A percentile compares a stretch with the other conserved stretches of the same genome.
Conservation (phyloP, 1,140 invertebrate genomes). For the Drosophila kohkoa region DNA sequence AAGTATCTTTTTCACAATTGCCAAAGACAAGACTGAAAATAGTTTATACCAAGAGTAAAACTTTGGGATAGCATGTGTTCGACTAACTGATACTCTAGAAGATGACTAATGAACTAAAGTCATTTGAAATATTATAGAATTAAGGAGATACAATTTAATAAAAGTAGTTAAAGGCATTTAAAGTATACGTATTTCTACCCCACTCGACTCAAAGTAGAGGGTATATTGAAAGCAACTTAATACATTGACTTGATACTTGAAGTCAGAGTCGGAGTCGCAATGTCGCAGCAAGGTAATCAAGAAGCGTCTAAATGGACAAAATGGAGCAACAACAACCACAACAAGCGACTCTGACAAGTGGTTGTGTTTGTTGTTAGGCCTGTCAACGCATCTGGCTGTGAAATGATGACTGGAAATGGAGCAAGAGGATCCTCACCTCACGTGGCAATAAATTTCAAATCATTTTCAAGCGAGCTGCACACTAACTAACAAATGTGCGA, state of each 20-base stretch:
- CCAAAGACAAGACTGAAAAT: slow-evolving; percentile 52
- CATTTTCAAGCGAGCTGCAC: slow-evolving; percentile 40
- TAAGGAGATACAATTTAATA: no score
- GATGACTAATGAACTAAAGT: no score
- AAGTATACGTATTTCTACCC: neutral
- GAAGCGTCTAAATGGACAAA: slow-evolving; percentile 79
- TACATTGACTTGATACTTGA: slow-evolving; percentile 45
- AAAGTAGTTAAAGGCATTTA: no score
- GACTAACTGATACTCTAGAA: slow-evolving; percentile 1
- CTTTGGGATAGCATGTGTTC: neutral
- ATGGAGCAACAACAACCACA: slow-evolving; percentile 64
- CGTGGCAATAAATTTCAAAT: slow-evolving; percentile 68
- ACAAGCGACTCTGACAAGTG: slow-evolving; percentile 8
- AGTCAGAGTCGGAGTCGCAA: slow-evolving; percentile 16
- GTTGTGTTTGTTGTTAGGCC: slow-evolving; percentile 44
- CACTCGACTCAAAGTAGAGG: slow-evolving; percentile 2
- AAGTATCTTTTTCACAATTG: slow-evolving; percentile 73
- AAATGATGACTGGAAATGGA: slow-evolving; percentile 64
- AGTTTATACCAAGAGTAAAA: slow-evolving; percentile 2
- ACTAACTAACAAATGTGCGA: slow-evolving; percentile 40
- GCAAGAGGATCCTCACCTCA: slow-evolving; percentile 65
- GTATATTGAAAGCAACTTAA: slow-evolving; percentile 52
- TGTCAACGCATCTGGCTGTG: slow-evolving; percentile 66
- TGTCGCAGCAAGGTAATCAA: slow-evolving; percentile 73
- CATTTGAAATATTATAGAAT: neutral